Evolutionary conservation across 2,888 invertebrate species (phyloP), one percentile per base, ranked within the genome.

Genomic region (Hyles lineata): DNA sequence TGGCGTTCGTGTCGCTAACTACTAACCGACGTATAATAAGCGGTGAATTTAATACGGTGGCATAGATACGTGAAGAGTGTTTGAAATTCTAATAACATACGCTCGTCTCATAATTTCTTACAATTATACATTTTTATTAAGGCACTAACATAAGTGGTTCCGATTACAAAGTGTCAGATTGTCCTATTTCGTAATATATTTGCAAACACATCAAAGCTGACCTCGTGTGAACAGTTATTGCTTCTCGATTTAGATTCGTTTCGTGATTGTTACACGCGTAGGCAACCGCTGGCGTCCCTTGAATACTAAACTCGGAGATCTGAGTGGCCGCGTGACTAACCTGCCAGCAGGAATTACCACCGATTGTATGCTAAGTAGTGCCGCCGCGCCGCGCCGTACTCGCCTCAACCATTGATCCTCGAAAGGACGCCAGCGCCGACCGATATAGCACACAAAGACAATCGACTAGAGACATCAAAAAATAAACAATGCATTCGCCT

Each of bases 141-240:
- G 58, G 35, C 35, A 35, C 35, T 32, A 72, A 43, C 21, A 63
- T 63, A 67, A 43, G 17, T 21, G 58, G 35, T 63, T 58, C 58
- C 55, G 35, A 55, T 67, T 67, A 63, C 32, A 72, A 72, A 72
- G 35, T 23, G 52, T 23, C 76, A 69, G 72, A 50, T 52, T 70
- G 88, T 85, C 87, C 87, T 83, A 87, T 87, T 89, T 90, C 78
- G 83, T 83, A 84, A 77, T 73, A 78, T 87, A 89, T 90, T 89
- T 89, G 88, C 90, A 90, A 90, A 91, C 89, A 89, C 83, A 87
- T 87, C 83, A 82, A 85, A 80, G 83, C 83, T 85, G 89, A 87
- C 91, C 91, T 92, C 91, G 90, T 89, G 90, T 88, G 88, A 90
- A 92, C 91, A 91, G 92, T 92, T 92, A 93, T 89, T 87, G 88